Base-by-base conservation (phyloP, 2,797 vertebrate species). In the Eulemur coronatus region DNA sequence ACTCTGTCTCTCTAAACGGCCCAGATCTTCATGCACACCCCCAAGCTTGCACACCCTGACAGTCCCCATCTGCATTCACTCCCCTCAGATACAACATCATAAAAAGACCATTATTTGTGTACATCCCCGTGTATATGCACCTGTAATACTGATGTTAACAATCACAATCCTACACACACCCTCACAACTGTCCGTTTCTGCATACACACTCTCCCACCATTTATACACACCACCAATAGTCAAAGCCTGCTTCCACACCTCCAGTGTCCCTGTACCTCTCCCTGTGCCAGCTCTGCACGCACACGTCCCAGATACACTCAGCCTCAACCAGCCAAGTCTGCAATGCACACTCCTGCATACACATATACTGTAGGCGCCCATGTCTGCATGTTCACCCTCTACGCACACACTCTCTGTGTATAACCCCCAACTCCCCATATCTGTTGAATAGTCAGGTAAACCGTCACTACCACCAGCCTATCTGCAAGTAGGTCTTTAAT, bases 1-100 rank as follows among this genome's bases (percentile, higher is more conserved):
- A 18, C 1, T 8, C 26, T 17, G 22, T 24, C 1, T 8, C 26
- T 14, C 18, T 80, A 15, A 12, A 3, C 0, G 0, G 14, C 55
- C 55, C 35, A 14, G 1, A 3, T 72, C 57, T 52, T 33, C 33
- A 17, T 2, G 38, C 3, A 7, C 61, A 57, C 33, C 35, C 48
- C 57, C 18, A 26, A 10, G 43, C 4, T 41, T 20, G 20, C 65
- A 57, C 1, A 11, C 46, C 41, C 43, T 38, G 10, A 57, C 15
- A n/a, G 5, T 28, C n/a, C 81, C 41, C 46, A 7, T 24, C 15
- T 38, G 28, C 1, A 1, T 26, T 13, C 61, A 18, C 38, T 30
- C 22, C 17, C 35, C 12, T 22, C 17, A n/a, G 28, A 84, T 7
- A 4, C 14, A 3, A 0, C 15, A 38, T 20, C 57, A 13, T 41